These are phyloP conservation scores for Drosophila ambigua DNA, from an alignment of 1,140 invertebrate genomes.

Conservation along the genomic window DNA sequence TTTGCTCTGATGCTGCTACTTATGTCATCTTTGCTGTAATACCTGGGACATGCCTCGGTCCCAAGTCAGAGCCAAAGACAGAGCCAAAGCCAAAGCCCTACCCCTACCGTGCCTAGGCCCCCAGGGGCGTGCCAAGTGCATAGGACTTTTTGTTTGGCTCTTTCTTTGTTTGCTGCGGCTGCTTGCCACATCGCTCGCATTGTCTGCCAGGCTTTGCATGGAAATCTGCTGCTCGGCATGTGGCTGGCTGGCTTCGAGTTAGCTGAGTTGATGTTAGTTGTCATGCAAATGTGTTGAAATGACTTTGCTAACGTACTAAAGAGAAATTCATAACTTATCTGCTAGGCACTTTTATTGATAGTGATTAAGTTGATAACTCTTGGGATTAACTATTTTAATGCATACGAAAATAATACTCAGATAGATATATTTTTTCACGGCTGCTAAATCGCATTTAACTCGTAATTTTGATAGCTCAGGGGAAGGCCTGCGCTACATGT, in stretches of 20 bases:
- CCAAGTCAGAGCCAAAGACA: not conserved
- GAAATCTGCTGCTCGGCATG: conserved; percentile 31
- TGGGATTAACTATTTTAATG: too few relatives aligned
- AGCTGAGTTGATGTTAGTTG: conserved; percentile 23
- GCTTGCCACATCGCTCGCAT: conserved; percentile 59
- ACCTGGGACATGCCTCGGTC: conserved; percentile 27
- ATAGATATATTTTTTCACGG: too few relatives aligned
- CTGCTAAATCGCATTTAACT: too few relatives aligned
- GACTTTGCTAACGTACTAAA: conserved; percentile 28
- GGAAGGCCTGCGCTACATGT: conserved; percentile 4
- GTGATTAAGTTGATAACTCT: conserved; percentile 12
- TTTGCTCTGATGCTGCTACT: conserved; percentile 40
- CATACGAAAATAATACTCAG: too few relatives aligned
- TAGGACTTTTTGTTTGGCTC: conserved; percentile 55
- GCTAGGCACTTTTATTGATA: conserved; percentile 27
- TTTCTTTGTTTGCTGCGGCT: conserved; percentile 36
- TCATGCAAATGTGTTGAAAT: conserved; percentile 55
- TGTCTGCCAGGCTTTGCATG: conserved; percentile 44
- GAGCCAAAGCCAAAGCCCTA: not conserved
- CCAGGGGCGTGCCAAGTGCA: conserved; percentile 58
- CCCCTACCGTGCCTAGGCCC: too few relatives aligned
- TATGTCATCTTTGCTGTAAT: conserved; percentile 60
- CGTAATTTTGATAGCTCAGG: conserved; percentile 12
- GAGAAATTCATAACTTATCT: conserved; percentile 41
- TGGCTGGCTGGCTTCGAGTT: conserved; percentile 3